A percentile compares a stretch with the other conserved stretches of the same genome.
phyloP scores from a whole-genome alignment of 2,888 invertebrate species.

The Troides oblongomaculatus region DNA sequence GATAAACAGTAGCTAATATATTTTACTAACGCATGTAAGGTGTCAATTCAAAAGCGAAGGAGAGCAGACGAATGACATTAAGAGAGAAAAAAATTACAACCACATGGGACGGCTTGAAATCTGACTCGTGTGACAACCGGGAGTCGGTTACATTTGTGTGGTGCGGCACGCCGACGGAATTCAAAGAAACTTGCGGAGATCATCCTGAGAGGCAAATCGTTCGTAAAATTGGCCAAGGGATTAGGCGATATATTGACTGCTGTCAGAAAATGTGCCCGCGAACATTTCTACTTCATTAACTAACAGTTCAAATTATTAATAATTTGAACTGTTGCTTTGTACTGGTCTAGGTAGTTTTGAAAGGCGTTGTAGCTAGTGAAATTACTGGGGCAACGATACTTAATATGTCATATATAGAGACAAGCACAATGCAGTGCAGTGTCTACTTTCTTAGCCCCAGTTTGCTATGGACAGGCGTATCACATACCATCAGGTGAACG shows the following conservation, averaged over 20 bases:
- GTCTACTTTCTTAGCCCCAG: no score
- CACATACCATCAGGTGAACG: no score
- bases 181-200: slow-evolving; percentile 58
- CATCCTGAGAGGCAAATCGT: slow-evolving; percentile 54
- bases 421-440: no score
- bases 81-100: slow-evolving; percentile 39
- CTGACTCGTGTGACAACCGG: slow-evolving; percentile 49
- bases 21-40: slow-evolving; percentile 42
- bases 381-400: no score
- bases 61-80: slow-evolving; percentile 52
- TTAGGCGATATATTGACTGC: background rate
- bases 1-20: slow-evolving; percentile 52
- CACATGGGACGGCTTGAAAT: slow-evolving; percentile 64
- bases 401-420: no score
- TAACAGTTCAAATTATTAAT: background rate
- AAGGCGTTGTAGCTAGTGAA: no score
- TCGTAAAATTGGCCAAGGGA: slow-evolving; percentile 55
- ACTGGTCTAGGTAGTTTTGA: no score
- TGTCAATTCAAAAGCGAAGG: slow-evolving; percentile 40
- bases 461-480: no score
- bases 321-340: no score
- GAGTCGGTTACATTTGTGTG: slow-evolving; percentile 45
- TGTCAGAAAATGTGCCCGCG: background rate
- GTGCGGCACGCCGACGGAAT: slow-evolving; percentile 48
- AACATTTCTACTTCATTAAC: background rate